Evolutionary conservation across 2,797 vertebrate genomes (phyloP).

Genomic region (Heterohyrax brucei): DNA sequence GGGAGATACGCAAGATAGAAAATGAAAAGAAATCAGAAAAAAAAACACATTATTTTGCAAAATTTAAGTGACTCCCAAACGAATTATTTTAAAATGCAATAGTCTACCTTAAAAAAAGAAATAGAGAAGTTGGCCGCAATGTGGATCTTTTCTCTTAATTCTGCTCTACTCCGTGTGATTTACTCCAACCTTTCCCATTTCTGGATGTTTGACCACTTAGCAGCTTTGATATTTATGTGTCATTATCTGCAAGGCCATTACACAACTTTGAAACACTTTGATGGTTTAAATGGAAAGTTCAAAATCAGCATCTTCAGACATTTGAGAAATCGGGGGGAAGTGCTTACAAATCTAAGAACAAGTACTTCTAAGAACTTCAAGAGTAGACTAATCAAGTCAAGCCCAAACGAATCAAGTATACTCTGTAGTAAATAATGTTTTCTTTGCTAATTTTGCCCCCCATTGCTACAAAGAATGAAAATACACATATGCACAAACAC

Average conservation of each 20-base stretch:
- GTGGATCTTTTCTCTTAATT: neutral
- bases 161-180: neutral
- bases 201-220: neutral
- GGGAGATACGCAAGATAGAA: slow-evolving; percentile 26
- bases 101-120: slow-evolving; percentile 55
- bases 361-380: slow-evolving; percentile 42
- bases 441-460: slow-evolving; percentile 38
- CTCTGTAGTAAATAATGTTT: neutral
- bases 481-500: neutral
- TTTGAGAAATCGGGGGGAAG: slow-evolving; percentile 49
- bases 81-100: slow-evolving; percentile 67
- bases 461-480: slow-evolving; percentile 40
- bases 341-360: slow-evolving; percentile 58
- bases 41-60: slow-evolving; percentile 11
- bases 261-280: slow-evolving; percentile 63
- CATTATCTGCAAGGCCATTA: slow-evolving; percentile 37
- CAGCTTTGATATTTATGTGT: slow-evolving; percentile 33
- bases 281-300: slow-evolving; percentile 60
- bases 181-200: neutral
- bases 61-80: slow-evolving; percentile 21
- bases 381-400: slow-evolving; percentile 5
- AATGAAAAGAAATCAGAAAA: slow-evolving; percentile 49
- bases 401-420: neutral
- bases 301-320: slow-evolving; percentile 40
- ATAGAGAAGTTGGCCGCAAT: neutral